Evolutionary conservation across 2,888 invertebrate genomes (phyloP), one percentile per base, ranked within the genome.

Genomic region (Lathronympha strigana): DNA sequence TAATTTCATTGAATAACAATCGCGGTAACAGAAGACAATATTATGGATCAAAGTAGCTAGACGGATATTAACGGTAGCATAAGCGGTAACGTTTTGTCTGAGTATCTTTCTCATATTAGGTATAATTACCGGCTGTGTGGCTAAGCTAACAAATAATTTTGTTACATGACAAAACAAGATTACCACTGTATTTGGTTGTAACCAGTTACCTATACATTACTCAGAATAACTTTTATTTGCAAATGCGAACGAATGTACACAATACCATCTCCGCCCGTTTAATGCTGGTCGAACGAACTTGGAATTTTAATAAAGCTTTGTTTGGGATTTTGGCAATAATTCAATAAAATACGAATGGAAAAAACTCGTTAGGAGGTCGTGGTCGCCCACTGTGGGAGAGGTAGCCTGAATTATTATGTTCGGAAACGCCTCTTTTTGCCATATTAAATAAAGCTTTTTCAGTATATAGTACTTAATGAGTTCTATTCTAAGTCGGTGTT

Each of bases 271-370:
- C 55, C 55, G 55, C 64, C 57, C 71, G 67, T 70, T 70, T 69
- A 68, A 71, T 71, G 70, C 45, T 60, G 68, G 66, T 5, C 69
- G 68, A 60, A 72, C 74, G 69, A 67, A 64, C 69, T 61, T 70
- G 71, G 79, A 79, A 82, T 81, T 73, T 75, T 72, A 82, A 80
- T 72, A 69, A 69, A 72, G 70, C 72, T 70, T 75, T 67, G 60
- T 74, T 72, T 21, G 40, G 43, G 45, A 9, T 57, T 57, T 57
- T 71, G 69, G 67, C 68, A 73, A 76, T 73, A 71, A 74, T 73
- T 76, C 72, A 72, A 72, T 69, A 67, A 47, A 68, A 67, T 17
- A 70, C 67, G 54, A 61, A 66, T 51, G 51, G 21, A 51, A 60
- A 49, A 63, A 63, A 54, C 63, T 60, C 58, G 58, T 60, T 62